These are phyloP conservation scores for Unio pictorum DNA, from an alignment of 2,888 invertebrate genomes.

Conservation along the genomic window DNA sequence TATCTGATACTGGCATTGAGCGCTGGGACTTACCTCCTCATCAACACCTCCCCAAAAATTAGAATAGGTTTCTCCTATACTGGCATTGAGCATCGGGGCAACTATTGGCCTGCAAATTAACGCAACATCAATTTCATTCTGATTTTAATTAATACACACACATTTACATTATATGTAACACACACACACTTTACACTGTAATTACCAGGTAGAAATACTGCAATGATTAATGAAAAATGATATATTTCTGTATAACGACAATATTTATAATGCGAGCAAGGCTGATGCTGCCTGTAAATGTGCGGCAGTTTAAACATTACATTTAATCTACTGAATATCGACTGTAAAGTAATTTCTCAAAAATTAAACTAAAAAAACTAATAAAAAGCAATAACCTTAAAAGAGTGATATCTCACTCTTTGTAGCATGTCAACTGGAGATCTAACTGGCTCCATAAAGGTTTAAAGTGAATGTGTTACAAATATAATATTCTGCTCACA, in stretches of 20 bases:
- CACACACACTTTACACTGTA: not conserved
- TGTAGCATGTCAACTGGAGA: too few relatives aligned
- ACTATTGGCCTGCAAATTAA: constrained; percentile 74
- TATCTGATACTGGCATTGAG: not conserved
- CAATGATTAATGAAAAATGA: too few relatives aligned
- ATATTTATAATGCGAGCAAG: not conserved
- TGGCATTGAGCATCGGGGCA: constrained; percentile 88
- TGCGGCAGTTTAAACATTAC: too few relatives aligned
- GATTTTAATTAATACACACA: not conserved
- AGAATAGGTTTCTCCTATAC: constrained; percentile 85
- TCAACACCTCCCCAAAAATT: constrained; percentile 98
- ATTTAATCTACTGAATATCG: too few relatives aligned
- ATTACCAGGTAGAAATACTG: not conserved
- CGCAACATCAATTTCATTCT: not conserved
- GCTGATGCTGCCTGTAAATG: too few relatives aligned
- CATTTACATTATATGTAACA: not conserved
- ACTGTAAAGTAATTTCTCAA: too few relatives aligned
- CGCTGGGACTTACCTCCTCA: constrained; percentile 73
- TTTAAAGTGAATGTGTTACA: too few relatives aligned
- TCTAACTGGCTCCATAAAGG: too few relatives aligned
- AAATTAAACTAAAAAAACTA: too few relatives aligned
- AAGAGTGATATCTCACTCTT: too few relatives aligned
- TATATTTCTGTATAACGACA: not conserved
- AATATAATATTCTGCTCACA: too few relatives aligned
- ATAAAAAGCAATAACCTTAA: too few relatives aligned